phyloP scores from a whole-genome alignment of 2,797 vertebrate species.

The Denticeps clupeoides region DNA sequence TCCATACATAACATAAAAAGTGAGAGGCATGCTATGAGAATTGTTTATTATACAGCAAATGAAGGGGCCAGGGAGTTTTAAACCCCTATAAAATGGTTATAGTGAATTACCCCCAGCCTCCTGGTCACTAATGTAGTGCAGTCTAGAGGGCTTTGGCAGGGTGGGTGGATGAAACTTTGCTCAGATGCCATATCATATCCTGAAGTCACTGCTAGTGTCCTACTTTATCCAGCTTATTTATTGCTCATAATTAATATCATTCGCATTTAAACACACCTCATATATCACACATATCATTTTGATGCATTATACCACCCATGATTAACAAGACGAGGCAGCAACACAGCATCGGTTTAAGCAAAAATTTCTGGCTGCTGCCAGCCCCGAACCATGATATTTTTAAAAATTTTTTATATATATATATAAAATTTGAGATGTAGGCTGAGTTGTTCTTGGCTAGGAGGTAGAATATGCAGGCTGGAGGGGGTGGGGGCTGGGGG shows the following conservation, averaged over 20 bases:
- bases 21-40: slow-evolving; percentile 41
- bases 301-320: slow-evolving; percentile 35
- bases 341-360: slow-evolving; percentile 54
- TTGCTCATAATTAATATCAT: slow-evolving; percentile 44
- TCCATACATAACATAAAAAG: slow-evolving; percentile 47
- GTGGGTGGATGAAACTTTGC: slow-evolving; percentile 8
- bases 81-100: slow-evolving; percentile 58
- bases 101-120: slow-evolving; percentile 47
- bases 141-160: slow-evolving; percentile 14
- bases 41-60: slow-evolving; percentile 60
- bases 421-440: slow-evolving; percentile 31
- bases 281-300: slow-evolving; percentile 36
- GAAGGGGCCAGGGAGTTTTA: slow-evolving; percentile 57
- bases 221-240: slow-evolving; percentile 42
- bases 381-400: slow-evolving; percentile 61
- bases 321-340: slow-evolving; percentile 44
- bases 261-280: slow-evolving; percentile 41
- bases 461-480: slow-evolving; percentile 10
- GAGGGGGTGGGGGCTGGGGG: not conserved
- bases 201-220: slow-evolving; percentile 25
- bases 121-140: slow-evolving; percentile 33
- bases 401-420: too few relatives aligned
- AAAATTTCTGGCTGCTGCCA: slow-evolving; percentile 51
- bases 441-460: slow-evolving; percentile 61
- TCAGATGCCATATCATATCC: slow-evolving; percentile 7